A percentile compares a stretch with the other conserved stretches of the same genome.
These are phyloP conservation scores for Pteruthius melanotis DNA, from an alignment of 2,113 vertebrate genomes.

Conservation along the genomic window DNA sequence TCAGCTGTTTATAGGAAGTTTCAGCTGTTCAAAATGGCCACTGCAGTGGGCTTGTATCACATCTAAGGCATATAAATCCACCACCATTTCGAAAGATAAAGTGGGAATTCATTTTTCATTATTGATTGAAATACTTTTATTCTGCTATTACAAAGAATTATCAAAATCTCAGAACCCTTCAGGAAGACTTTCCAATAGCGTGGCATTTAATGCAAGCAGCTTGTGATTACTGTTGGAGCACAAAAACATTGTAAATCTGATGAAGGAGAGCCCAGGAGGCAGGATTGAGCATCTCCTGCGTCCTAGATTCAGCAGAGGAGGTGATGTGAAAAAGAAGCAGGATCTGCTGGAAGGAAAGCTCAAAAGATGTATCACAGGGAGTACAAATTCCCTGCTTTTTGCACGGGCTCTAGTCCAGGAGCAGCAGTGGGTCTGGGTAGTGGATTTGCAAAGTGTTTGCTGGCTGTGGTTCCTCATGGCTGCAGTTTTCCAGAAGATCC, in stretches of 20 bases:
- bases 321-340: neutral
- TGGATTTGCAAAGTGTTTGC: neutral
- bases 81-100: neutral
- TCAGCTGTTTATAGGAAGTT: neutral
- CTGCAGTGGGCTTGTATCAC: neutral
- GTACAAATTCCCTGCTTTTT: neutral
- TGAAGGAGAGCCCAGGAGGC: slow-evolving; percentile 12
- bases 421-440: neutral
- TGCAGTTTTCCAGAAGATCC: neutral
- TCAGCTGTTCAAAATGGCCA: neutral
- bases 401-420: neutral
- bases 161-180: neutral
- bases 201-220: neutral
- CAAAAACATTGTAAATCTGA: neutral
- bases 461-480: neutral
- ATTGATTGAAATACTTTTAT: neutral
- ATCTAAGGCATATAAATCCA: neutral
- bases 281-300: neutral
- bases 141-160: neutral
- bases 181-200: neutral
- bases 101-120: neutral
- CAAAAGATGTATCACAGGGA: neutral
- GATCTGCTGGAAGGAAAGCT: slow-evolving; percentile 5
- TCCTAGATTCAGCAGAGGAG: neutral
- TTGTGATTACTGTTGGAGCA: neutral